These are phyloP conservation scores for Sebastes fasciatus DNA, from an alignment of 2,113 vertebrate genomes.

Conservation along the genomic window DNA sequence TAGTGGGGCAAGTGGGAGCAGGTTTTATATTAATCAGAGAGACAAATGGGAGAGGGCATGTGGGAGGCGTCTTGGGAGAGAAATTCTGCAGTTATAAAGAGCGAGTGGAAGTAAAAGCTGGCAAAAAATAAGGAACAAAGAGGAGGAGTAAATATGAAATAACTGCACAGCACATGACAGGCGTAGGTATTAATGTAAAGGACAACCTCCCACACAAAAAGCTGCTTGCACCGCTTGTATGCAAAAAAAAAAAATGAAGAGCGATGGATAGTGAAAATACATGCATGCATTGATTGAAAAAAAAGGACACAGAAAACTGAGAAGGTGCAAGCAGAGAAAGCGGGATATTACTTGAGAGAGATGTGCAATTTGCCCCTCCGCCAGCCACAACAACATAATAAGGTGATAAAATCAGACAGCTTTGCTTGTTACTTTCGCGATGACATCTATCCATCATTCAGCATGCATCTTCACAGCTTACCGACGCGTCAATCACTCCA, in stretches of 20 bases:
- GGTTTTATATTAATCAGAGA: constrained; percentile 78
- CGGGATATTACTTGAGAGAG: constrained; percentile 33
- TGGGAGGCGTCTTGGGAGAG: constrained; percentile 72
- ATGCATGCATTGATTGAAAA: constrained; percentile 19
- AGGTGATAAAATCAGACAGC: constrained; percentile 68
- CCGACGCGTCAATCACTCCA: constrained; percentile 59
- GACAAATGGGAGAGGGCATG: constrained; percentile 67
- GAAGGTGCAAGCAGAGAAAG: constrained; percentile 20
- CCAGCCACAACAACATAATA: constrained; percentile 41
- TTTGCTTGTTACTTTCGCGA: constrained; percentile 56
- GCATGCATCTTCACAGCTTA: constrained; percentile 57
- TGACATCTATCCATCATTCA: constrained; percentile 71
- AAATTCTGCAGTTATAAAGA: constrained; percentile 54
- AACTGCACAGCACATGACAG: constrained; percentile 33
- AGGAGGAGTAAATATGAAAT: constrained; percentile 50
- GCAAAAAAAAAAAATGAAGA: not conserved
- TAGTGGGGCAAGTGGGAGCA: constrained; percentile 58
- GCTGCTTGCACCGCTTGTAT: constrained; percentile 18
- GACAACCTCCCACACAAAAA: not conserved
- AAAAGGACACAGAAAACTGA: constrained; percentile 16
- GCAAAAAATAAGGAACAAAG: constrained; percentile 33
- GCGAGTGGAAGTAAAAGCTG: constrained; percentile 65
- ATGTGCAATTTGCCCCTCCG: constrained; percentile 74
- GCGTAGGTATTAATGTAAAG: constrained; percentile 39
- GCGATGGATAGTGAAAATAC: constrained; percentile 9